A percentile compares a stretch with the other conserved stretches of the same genome.
These are phyloP conservation scores for Alaudala cheleensis DNA, from an alignment of 2,113 vertebrate genomes.

Conservation along the genomic window DNA sequence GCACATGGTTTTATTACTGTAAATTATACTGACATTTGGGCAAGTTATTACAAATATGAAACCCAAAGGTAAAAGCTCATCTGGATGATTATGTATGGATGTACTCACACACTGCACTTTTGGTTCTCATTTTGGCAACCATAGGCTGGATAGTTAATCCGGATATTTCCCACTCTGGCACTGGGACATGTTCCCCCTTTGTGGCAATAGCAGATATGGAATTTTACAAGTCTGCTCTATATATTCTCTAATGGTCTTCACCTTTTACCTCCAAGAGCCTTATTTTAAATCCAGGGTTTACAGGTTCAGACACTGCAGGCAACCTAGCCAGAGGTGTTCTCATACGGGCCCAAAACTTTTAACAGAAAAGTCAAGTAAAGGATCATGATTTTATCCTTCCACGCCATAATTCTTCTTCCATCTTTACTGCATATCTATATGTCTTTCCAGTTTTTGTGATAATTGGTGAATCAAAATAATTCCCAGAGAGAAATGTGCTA, in stretches of 20 bases:
- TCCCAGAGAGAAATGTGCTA: background rate
- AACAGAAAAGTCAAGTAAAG: background rate
- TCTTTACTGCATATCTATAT: background rate
- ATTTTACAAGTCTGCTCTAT: slow-evolving; percentile 22
- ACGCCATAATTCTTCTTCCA: background rate
- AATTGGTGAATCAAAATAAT: slow-evolving; percentile 2
- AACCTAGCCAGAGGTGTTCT: background rate
- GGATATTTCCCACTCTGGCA: slow-evolving; percentile 11
- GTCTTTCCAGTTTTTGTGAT: background rate
- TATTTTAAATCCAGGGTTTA: slow-evolving; percentile 37
- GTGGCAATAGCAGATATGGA: slow-evolving; percentile 31
- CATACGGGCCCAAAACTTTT: background rate
- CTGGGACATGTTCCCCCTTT: background rate
- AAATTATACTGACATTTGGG: background rate
- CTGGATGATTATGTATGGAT: background rate
- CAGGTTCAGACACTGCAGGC: background rate
- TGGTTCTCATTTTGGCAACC: background rate
- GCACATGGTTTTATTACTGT: background rate
- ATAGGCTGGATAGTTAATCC: background rate
- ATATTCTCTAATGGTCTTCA: slow-evolving; percentile 24
- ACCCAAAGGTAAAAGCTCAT: background rate
- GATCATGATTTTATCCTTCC: background rate
- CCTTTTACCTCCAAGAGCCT: slow-evolving; percentile 41
- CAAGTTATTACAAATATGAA: background rate
- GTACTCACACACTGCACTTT: background rate